phyloP scores from a whole-genome alignment of 2,888 invertebrate species.

The Agrochola litura region DNA sequence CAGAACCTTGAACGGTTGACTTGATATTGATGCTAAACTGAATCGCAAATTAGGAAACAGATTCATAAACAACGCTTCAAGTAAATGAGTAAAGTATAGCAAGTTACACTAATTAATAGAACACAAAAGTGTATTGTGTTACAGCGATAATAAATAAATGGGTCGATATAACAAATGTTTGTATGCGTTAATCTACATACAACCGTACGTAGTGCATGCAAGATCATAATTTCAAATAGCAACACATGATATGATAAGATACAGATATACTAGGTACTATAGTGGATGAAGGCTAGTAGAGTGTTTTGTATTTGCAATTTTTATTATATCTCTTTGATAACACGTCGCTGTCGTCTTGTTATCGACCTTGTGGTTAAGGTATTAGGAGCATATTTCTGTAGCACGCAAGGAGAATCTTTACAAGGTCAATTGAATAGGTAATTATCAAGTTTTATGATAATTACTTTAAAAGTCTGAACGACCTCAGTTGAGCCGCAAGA shows the following conservation, averaged over 20 bases:
- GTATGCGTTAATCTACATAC: conserved; percentile 36
- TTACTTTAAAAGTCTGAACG: conserved; percentile 71
- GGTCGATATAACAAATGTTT: conserved; percentile 50
- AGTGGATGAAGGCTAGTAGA: conserved; percentile 68
- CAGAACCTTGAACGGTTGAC: conserved; percentile 54
- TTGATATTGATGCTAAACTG: conserved; percentile 42
- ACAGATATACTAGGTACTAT: conserved; percentile 62
- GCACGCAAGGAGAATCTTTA: conserved; percentile 57
- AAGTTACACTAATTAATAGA: conserved; percentile 52
- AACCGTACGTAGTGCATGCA: conserved; percentile 34
- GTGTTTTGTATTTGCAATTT: conserved; percentile 67
- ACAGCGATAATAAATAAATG: conserved; percentile 55
- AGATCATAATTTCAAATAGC: conserved; percentile 68
- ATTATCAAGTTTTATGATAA: conserved; percentile 80
- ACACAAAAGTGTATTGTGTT: conserved; percentile 56
- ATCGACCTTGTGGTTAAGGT: conserved; percentile 48
- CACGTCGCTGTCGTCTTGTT: conserved; percentile 43
- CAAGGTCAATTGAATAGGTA: conserved; percentile 74
- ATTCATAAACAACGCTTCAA: conserved; percentile 30
- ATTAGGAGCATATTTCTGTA: conserved; percentile 60
- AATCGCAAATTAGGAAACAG: conserved; percentile 37
- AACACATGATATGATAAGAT: conserved; percentile 71
- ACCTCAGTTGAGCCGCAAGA: conserved; percentile 66
- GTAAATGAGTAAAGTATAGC: conserved; percentile 10
- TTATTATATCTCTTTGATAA: conserved; percentile 72